Conservation (phyloP, 2,888 invertebrate genomes). For the Drosophila cracens region DNA sequence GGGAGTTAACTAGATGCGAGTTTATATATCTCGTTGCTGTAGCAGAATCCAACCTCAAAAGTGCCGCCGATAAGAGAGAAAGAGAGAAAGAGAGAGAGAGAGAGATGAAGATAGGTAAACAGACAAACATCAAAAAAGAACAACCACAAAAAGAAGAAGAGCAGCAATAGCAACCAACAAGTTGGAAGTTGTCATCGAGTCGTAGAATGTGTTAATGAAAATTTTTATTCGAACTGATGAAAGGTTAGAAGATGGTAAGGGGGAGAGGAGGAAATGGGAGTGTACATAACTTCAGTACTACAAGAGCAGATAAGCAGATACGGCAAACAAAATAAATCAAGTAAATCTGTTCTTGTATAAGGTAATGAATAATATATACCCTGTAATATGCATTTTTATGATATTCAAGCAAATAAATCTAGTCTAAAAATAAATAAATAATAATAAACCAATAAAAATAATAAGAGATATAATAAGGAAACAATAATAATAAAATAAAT, state of each 20-base stretch:
- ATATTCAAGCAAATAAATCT: not conserved
- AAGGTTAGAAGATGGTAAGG: not conserved
- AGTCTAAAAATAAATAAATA: not conserved
- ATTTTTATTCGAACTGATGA: constrained; percentile 22
- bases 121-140: constrained; percentile 37
- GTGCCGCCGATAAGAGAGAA: constrained; percentile 35
- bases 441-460: not conserved
- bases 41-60: constrained; percentile 23
- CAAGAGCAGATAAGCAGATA: constrained; percentile 56
- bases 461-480: not conserved
- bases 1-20: constrained; percentile 13
- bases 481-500: not conserved
- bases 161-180: constrained; percentile 18
- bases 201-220: constrained; percentile 56
- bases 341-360: not conserved
- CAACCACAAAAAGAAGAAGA: constrained; percentile 24
- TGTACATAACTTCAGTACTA: constrained; percentile 10
- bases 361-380: not conserved
- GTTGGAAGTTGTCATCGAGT: constrained; percentile 34
- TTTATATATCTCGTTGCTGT: not conserved
- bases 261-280: not conserved
- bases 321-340: constrained; percentile 48
- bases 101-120: constrained; percentile 40
- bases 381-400: not conserved
- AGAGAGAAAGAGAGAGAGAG: constrained; percentile 23